These are phyloP conservation scores for Muntiacus reevesi DNA, from an alignment of 2,113 vertebrate genomes.

Conservation along the genomic window DNA sequence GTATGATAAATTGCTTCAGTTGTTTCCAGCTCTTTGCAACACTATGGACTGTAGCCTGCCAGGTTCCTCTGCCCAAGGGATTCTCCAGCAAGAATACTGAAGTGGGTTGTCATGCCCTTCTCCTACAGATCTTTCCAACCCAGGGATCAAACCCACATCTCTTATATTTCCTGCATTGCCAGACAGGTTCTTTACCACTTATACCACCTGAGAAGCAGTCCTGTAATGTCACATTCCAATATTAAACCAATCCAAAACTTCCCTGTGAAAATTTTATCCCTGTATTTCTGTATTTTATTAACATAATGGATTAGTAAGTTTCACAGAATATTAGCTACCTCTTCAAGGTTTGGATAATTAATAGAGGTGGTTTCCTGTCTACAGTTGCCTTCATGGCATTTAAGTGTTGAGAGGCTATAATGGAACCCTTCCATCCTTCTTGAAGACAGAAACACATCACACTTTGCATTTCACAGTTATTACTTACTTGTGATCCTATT, in stretches of 20 bases:
- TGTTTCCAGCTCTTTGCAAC: background rate
- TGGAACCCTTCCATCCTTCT: background rate
- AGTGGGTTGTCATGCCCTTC: background rate
- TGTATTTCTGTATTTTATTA: background rate
- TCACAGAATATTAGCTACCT: background rate
- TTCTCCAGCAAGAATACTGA: background rate
- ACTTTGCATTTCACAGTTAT: background rate
- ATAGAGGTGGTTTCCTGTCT: background rate
- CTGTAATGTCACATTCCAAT: background rate
- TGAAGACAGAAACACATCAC: background rate
- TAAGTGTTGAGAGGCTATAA: background rate
- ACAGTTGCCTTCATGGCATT: background rate
- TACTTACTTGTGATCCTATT: background rate
- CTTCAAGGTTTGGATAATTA: background rate
- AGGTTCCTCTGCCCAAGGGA: background rate
- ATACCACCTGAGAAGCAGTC: background rate
- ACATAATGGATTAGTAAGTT: background rate
- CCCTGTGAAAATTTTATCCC: background rate
- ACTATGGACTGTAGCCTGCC: background rate
- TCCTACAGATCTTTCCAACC: background rate
- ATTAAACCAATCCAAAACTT: background rate
- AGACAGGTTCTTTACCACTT: background rate
- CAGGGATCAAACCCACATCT: background rate
- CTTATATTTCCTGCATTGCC: background rate
- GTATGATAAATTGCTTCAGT: background rate